Evolutionary conservation across 2,888 invertebrate genomes (phyloP).

Genomic region (Nomada hirtipes): DNA sequence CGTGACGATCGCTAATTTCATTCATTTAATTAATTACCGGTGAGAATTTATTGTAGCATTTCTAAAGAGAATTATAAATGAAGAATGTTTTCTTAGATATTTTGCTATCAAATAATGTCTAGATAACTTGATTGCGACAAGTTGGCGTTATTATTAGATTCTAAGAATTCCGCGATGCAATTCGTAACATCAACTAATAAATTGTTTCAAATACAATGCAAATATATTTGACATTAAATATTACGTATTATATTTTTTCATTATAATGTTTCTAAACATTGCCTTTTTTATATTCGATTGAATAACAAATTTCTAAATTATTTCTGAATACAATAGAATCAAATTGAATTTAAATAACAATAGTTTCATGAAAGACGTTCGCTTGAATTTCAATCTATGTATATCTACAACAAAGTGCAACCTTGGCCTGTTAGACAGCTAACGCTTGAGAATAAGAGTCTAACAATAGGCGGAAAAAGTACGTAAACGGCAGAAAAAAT

Average conservation of each 20-base stretch:
- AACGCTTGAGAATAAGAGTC: neutral
- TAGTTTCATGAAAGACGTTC: conserved; percentile 11
- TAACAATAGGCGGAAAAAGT: neutral
- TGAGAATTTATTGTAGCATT: too few species aligned
- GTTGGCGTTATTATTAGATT: neutral
- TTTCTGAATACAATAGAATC: neutral
- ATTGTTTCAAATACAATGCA: too few species aligned
- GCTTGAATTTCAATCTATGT: conserved; percentile 37
- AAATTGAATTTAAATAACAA: conserved; percentile 12
- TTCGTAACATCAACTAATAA: neutral
- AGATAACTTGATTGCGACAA: neutral
- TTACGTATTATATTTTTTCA: too few species aligned
- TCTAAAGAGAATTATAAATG: too few species aligned
- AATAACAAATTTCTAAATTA: neutral
- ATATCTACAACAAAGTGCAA: conserved; percentile 28
- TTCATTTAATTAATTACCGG: neutral
- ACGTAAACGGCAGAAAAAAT: neutral
- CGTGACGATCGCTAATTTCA: conserved; percentile 20
- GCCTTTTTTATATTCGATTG: neutral
- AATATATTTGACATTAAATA: too few species aligned
- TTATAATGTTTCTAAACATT: neutral
- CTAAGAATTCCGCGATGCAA: neutral
- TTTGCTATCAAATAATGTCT: conserved; percentile 4
- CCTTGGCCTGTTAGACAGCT: conserved; percentile 39
- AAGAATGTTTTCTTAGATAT: conserved; percentile 4